Evolutionary conservation across 1,140 invertebrate species (phyloP).

Genomic region (Lithobius niger): DNA sequence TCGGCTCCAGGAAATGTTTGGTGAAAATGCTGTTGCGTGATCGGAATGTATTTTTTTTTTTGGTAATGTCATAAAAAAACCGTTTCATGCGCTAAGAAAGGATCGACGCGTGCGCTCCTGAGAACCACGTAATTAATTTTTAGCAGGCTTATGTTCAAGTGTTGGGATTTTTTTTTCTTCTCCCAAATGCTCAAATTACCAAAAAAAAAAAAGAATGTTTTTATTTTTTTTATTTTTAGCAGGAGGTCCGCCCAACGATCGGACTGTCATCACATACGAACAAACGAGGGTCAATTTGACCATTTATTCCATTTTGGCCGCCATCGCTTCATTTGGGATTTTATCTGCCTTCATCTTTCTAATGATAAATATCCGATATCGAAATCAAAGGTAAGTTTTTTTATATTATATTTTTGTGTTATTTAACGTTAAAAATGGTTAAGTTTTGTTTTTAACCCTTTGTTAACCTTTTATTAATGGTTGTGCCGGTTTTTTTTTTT

Average conservation of each 20-base stretch:
- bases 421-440: background rate
- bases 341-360: conserved; percentile 84
- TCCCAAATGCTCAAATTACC: no score
- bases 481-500: no score
- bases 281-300: conserved; percentile 82
- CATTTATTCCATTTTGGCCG: conserved; percentile 68
- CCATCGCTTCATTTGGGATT: conserved; percentile 78
- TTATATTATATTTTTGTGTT: conserved; percentile 4
- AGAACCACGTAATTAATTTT: no score
- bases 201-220: no score
- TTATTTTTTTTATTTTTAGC: conserved; percentile 28
- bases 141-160: no score
- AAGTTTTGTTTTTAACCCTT: background rate
- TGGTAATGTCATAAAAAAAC: no score
- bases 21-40: no score
- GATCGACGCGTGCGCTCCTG: no score
- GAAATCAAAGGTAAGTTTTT: conserved; percentile 70
- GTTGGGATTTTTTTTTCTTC: no score
- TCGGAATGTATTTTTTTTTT: no score
- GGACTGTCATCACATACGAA: conserved; percentile 66
- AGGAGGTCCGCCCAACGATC: conserved; percentile 70
- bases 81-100: no score
- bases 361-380: conserved; percentile 88
- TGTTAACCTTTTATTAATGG: background rate
- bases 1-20: no score